Conservation (phyloP, 2,888 invertebrate genomes). For the Opisthograptis luteolata region DNA sequence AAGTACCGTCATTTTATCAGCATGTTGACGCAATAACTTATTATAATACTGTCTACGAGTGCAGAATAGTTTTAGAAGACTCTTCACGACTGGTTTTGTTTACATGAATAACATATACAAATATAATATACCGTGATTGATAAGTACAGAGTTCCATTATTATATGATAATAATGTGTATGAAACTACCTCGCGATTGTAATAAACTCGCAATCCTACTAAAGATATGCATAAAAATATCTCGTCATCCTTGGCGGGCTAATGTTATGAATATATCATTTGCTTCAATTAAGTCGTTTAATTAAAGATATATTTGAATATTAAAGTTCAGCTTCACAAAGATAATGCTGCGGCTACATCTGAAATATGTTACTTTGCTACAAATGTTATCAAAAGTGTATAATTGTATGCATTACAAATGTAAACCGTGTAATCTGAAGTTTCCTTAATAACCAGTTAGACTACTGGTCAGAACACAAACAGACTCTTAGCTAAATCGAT, state of each 20-base stretch:
- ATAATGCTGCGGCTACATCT: no score
- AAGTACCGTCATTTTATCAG: conserved; percentile 21
- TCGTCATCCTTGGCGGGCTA: conserved; percentile 17
- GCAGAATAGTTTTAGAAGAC: no score
- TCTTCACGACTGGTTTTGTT: background rate
- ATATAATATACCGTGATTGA: no score
- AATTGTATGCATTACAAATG: background rate
- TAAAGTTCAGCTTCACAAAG: conserved; percentile 7
- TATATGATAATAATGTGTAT: no score
- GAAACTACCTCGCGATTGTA: no score
- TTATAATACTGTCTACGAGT: conserved; percentile 9
- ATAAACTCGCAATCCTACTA: no score
- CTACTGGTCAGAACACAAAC: conserved; percentile 29
- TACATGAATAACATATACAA: background rate
- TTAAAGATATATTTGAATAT: conserved; percentile 10
- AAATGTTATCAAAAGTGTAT: no score
- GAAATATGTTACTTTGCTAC: no score
- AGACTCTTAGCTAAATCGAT: conserved; percentile 14
- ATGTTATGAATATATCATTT: conserved; percentile 12
- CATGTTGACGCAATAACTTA: conserved; percentile 24
- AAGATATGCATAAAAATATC: conserved; percentile 2
- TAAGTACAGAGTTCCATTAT: no score
- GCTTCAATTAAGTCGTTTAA: conserved; percentile 11
- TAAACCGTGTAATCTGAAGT: conserved; percentile 22
- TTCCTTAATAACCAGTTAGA: conserved; percentile 25